Conservation (phyloP, 2,888 invertebrate genomes). For the Ephialtes manifestator region DNA sequence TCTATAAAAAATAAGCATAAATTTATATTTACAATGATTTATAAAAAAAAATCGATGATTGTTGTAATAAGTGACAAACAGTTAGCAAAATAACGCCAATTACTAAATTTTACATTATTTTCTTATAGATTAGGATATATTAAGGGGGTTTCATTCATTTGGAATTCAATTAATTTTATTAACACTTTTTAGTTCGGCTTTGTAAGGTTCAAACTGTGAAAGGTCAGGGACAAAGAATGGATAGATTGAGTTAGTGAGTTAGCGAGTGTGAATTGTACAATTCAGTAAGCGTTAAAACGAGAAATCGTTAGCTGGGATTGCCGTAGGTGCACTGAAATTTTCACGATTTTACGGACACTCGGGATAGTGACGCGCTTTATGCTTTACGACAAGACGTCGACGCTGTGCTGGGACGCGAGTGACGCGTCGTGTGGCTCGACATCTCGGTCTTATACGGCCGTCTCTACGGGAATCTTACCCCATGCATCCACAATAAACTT, state of each 20-base stretch:
- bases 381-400: conserved; percentile 47
- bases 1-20: too few relatives aligned
- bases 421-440: neutral
- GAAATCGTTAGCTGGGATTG: conserved; percentile 67
- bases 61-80: too few relatives aligned
- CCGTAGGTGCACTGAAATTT: conserved; percentile 45
- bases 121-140: too few relatives aligned
- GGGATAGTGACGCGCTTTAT: conserved; percentile 26
- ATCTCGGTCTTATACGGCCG: conserved; percentile 48
- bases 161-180: neutral
- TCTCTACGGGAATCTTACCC: conserved; percentile 45
- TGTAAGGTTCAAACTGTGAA: conserved; percentile 37
- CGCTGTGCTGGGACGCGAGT: neutral
- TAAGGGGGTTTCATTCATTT: too few relatives aligned
- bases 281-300: conserved; percentile 63
- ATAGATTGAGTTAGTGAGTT: neutral
- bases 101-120: too few relatives aligned
- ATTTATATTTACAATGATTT: too few relatives aligned
- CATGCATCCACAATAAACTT: conserved; percentile 54
- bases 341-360: conserved; percentile 40
- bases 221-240: conserved; percentile 25
- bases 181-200: neutral
- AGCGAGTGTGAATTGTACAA: conserved; percentile 53
- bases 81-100: too few relatives aligned
- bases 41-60: too few relatives aligned